Percentiles rank a stretch among this genome's conserved stretches.
Conservation (phyloP, 35 echinoderm and acorn worm genomes). For the Ophiothrix spiculata region DNA sequence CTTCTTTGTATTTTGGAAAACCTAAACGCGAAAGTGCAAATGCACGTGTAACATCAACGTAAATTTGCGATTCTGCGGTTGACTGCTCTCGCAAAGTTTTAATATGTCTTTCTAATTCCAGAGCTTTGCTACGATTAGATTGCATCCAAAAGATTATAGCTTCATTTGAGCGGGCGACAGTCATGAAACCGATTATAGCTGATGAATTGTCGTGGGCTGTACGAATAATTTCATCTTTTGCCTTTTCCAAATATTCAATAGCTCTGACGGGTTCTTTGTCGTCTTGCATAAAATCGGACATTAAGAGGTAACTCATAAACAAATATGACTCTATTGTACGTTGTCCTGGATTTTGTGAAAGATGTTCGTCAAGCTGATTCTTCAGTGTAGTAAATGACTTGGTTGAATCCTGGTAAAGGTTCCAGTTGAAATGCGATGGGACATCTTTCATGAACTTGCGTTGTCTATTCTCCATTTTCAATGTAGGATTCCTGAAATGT, state of each 20-base stretch:
- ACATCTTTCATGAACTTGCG: not conserved
- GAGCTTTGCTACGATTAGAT: not conserved
- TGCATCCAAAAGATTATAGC: not conserved
- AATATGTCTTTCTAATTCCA: not conserved
- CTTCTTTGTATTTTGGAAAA: not conserved
- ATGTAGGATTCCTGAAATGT: too few relatives aligned
- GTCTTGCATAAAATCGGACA: not conserved
- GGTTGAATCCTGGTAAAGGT: not conserved
- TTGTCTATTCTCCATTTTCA: too few relatives aligned
- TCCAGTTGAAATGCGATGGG: not conserved
- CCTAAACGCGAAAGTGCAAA: not conserved
- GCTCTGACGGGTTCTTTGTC: not conserved
- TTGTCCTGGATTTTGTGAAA: not conserved
- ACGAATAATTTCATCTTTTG: not conserved
- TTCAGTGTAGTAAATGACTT: not conserved
- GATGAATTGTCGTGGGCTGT: not conserved
- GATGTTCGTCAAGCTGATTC: not conserved
- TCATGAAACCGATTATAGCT: not conserved
- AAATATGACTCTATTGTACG: not conserved
- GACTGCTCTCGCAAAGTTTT: not conserved
- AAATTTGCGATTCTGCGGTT: not conserved
- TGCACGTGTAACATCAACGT: not conserved
- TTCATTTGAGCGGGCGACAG: not conserved
- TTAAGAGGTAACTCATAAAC: constrained; percentile 3
- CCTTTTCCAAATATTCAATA: not conserved